A percentile compares a stretch with the other conserved stretches of the same genome.
Conservation (phyloP, 2,888 invertebrate species). For the Embidobia sp. region DNA sequence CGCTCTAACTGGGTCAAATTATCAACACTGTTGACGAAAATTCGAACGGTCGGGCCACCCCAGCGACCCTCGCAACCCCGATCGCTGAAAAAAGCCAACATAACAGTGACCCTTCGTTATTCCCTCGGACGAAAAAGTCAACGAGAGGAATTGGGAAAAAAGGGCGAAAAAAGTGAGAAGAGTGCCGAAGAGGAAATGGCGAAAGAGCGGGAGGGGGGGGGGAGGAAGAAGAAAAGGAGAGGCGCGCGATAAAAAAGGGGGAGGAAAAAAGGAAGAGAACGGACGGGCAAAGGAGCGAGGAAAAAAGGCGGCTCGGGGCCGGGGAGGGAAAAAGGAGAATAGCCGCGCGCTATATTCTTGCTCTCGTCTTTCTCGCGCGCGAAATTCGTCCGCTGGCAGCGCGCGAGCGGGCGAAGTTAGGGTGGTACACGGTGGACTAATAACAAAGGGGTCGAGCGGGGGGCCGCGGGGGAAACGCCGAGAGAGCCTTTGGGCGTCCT, state of each 20-base stretch:
- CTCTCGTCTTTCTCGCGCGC: slow-evolving; percentile 41
- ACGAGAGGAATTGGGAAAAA: too few species aligned
- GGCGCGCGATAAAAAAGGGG: too few species aligned
- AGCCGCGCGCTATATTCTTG: slow-evolving; percentile 41
- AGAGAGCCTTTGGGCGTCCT: slow-evolving; percentile 17
- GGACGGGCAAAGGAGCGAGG: slow-evolving; percentile 1
- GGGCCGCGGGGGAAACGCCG: slow-evolving; percentile 24
- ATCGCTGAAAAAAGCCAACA: slow-evolving; percentile 19
- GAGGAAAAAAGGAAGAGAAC: neutral
- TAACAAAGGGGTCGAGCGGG: slow-evolving; percentile 73
- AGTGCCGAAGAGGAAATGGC: neutral
- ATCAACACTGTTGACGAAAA: slow-evolving; percentile 31
- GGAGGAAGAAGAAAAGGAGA: too few species aligned
- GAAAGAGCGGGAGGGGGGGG: neutral
- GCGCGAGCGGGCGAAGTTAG: slow-evolving; percentile 78
- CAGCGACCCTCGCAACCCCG: slow-evolving; percentile 23
- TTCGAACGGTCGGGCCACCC: slow-evolving; percentile 24
- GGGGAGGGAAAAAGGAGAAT: neutral
- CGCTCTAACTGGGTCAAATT: slow-evolving; percentile 37
- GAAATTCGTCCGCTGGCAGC: slow-evolving; percentile 71
- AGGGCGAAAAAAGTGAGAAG: neutral
- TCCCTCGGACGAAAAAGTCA: too few species aligned
- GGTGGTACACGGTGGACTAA: slow-evolving; percentile 75
- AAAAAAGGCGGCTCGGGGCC: neutral
- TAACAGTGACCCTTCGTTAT: slow-evolving; percentile 25